These are phyloP conservation scores for Cantharis nigra DNA, from an alignment of 2,888 invertebrate species.

Conservation along the genomic window DNA sequence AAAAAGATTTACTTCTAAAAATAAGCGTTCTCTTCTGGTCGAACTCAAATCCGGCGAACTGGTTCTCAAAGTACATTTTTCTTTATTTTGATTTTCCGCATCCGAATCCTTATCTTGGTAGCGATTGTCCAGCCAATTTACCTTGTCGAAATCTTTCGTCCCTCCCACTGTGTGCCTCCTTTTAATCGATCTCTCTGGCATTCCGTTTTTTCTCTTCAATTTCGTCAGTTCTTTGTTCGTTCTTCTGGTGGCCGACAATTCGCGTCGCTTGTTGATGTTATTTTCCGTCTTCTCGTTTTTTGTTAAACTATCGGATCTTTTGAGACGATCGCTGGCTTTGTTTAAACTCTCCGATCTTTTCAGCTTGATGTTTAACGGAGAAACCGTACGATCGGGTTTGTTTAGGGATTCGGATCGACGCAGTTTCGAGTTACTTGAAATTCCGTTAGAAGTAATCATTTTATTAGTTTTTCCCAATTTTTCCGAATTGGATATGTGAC, in stretches of 20 bases:
- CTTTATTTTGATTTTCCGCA: conserved; percentile 50
- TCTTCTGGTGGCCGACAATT: conserved; percentile 57
- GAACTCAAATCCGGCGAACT: conserved; percentile 65
- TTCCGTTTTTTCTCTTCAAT: conserved; percentile 75
- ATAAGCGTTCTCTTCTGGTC: conserved; percentile 53
- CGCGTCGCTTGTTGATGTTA: conserved; percentile 75
- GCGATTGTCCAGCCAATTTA: conserved; percentile 62
- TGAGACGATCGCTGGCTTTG: conserved; percentile 58
- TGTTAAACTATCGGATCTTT: conserved; percentile 67
- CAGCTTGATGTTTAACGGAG: conserved; percentile 56
- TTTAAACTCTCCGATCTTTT: conserved; percentile 67
- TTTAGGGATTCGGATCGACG: conserved; percentile 68
- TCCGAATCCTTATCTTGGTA: conserved; percentile 56
- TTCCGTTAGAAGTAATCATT: conserved; percentile 18
- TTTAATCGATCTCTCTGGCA: conserved; percentile 83
- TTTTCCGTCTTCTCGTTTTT: conserved; percentile 79
- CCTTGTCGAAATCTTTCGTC: conserved; percentile 81
- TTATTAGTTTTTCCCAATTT: conserved; percentile 43
- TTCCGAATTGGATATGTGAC: conserved; percentile 41
- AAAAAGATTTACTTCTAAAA: conserved; percentile 60
- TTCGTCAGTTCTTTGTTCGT: conserved; percentile 62
- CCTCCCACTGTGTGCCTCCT: conserved; percentile 92
- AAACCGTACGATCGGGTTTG: conserved; percentile 59
- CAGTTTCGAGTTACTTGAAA: conserved; percentile 52
- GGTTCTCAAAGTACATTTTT: conserved; percentile 62